Base-by-base conservation (phyloP, 2,888 invertebrate genomes). In the Drosophila mulleri region DNA sequence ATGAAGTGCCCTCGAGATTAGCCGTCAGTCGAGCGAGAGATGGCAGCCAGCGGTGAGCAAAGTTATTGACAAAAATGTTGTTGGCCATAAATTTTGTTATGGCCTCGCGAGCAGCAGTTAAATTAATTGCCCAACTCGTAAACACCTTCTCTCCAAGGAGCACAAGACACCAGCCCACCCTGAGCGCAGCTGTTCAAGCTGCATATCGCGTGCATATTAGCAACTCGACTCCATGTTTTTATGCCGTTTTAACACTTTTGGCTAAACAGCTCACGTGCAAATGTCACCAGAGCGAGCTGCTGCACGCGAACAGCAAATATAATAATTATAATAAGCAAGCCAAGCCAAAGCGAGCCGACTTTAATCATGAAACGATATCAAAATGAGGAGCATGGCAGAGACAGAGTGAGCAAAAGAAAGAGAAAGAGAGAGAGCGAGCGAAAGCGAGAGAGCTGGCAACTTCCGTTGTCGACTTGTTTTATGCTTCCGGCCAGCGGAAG, bases 381-480 rank as follows among this genome's bases (percentile, higher is more conserved):
- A 18, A 61, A 44, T 61, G 45, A 63, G 37, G 65, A 73, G 29
- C 29, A 48, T 11, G 42, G 14, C 14, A 58, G 9, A 62, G 20
- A 45, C 48, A 35, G 45, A 16, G 14, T 44, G 32, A 29, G 29
- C 2, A 26, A n/a, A n/a, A n/a, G n/a, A n/a, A n/a, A n/a, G n/a
- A 26, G 26, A 26, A 3, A n/a, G 18, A 8, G 23, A 29, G 29
- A 14, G 42, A 2, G 57, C 3, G 41, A 8, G 16, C 14, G 18
- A 8, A 16, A n/a, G n/a, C 14, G 35, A 18, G 29, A 9, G 39
- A 59, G 75, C 75, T 67, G 67, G 75, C 76, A 80, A 83, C 89
- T 84, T 90, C 91, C 91, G 91, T 73, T 81, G 90, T 84, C 83
- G 91, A 90, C 87, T 90, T 90, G 90, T 91, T 90, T 90, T 82